Base-by-base conservation (phyloP, 2,888 invertebrate species). In the Drosophila paramelanica region DNA sequence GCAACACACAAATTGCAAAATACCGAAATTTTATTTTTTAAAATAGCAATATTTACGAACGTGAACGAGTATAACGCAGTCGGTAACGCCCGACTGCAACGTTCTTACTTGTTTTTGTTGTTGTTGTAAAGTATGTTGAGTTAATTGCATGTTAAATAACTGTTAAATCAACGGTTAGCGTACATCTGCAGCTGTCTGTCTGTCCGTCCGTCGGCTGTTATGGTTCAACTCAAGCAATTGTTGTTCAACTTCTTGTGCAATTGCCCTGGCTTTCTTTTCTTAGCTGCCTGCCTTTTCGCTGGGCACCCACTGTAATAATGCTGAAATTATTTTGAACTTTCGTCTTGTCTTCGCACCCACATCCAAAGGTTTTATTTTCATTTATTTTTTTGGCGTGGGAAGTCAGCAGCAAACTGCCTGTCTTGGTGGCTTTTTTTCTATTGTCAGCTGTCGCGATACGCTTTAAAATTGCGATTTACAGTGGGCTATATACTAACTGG, bases 101-200 rank as follows among this genome's bases (percentile, higher is more conserved):
- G n/a, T n/a, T n/a, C n/a, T n/a, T n/a, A n/a, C n/a, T n/a, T n/a
- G n/a, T 56, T 61, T 69, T 6, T 17, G 17, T 17, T 17, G 17
- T 17, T 17, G 17, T 23, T 23, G 31, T 31, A 31, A 36, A 61
- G 73, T 85, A 61, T 70, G 67, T n/a, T n/a, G 58, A 77, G 88
- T 86, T 89, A 87, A 89, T 87, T 87, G 77, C 86, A 85, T 78
- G 80, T 88, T 85, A 85, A 88, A 77, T 88, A 89, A 89, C 89
- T 79, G 85, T 89, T 89, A 84, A 85, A 72, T 77, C n/a, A 79
- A 89, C 89, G 75, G 89, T 73, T 73, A 68, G 64, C 72, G 43
- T 67, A 67, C 57, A 64, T 68, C 68, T 86, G 79, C 73, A 73
- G 60, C 74, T 58, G 65, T 49, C 41, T 36, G 49, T 46, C 31